Evolutionary conservation across 2,113 vertebrate species (phyloP).

Genomic region (Camelus dromedarius): DNA sequence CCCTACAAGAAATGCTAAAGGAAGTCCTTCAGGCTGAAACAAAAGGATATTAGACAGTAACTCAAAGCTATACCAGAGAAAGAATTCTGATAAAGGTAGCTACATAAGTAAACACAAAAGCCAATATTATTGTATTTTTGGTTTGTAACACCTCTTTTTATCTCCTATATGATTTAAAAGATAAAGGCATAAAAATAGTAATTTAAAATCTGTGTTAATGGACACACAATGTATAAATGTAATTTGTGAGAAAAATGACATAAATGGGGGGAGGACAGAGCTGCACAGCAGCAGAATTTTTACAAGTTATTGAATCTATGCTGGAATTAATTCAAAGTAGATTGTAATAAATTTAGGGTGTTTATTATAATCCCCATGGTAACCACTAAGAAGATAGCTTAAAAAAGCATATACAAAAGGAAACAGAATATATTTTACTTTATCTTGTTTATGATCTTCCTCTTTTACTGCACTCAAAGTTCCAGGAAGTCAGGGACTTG

Average conservation of each 20-base stretch:
- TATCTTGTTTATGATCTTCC: not conserved
- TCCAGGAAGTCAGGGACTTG: not conserved
- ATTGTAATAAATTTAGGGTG: not conserved
- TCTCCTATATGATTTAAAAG: not conserved
- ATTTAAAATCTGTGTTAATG: not conserved
- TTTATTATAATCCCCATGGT: not conserved
- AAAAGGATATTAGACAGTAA: not conserved
- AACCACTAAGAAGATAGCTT: not conserved
- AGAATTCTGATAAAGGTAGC: not conserved
- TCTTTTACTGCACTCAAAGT: not conserved
- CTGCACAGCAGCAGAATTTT: not conserved
- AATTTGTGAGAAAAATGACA: not conserved
- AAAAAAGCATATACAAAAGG: not conserved
- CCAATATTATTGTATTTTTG: not conserved
- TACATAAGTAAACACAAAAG: not conserved
- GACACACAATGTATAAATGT: not conserved
- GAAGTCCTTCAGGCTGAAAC: not conserved
- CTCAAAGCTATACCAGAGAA: not conserved
- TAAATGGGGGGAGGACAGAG: not conserved
- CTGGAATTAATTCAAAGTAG: not conserved
- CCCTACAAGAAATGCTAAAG: not conserved
- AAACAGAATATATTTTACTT: not conserved
- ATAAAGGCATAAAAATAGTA: not conserved
- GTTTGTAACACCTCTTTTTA: not conserved
- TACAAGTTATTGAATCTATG: not conserved